A percentile compares a stretch with the other conserved stretches of the same genome.
phyloP scores from a whole-genome alignment of 2,113 vertebrate genomes.

The Sapajus apella region DNA sequence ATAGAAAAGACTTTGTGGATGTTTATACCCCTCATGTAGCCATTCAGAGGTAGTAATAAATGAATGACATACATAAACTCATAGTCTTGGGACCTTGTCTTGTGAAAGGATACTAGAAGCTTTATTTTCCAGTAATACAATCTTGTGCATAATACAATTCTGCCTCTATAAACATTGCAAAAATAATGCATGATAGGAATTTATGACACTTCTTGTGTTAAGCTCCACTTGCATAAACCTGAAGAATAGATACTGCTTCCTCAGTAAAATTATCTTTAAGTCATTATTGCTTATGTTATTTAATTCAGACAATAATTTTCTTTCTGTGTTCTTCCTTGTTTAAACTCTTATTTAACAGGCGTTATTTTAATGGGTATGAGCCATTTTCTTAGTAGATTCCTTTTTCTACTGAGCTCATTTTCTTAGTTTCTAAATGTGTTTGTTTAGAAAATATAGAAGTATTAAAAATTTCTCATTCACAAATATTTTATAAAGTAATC shows the following conservation, averaged over 20 bases:
- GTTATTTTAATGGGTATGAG: neutral
- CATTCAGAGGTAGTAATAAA: neutral
- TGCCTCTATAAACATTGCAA: neutral
- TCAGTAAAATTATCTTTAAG: neutral
- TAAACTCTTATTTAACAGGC: neutral
- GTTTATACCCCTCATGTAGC: neutral
- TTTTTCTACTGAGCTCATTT: neutral
- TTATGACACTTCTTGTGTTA: neutral
- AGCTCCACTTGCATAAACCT: neutral
- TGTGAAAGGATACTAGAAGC: neutral
- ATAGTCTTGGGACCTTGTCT: neutral
- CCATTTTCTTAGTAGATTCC: neutral
- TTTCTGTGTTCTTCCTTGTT: neutral
- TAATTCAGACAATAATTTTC: neutral
- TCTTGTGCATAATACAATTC: neutral
- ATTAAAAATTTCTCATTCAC: neutral
- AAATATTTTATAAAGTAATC: slow-evolving; percentile 8
- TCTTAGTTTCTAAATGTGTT: neutral
- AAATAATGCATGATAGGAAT: neutral
- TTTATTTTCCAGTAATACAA: neutral
- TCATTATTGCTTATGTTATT: neutral
- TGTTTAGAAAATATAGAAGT: neutral
- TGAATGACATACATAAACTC: neutral
- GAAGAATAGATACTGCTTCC: neutral
- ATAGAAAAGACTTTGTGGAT: neutral